Conservation (phyloP, 2,797 vertebrate genomes). For the Clarias laeviceps region DNA sequence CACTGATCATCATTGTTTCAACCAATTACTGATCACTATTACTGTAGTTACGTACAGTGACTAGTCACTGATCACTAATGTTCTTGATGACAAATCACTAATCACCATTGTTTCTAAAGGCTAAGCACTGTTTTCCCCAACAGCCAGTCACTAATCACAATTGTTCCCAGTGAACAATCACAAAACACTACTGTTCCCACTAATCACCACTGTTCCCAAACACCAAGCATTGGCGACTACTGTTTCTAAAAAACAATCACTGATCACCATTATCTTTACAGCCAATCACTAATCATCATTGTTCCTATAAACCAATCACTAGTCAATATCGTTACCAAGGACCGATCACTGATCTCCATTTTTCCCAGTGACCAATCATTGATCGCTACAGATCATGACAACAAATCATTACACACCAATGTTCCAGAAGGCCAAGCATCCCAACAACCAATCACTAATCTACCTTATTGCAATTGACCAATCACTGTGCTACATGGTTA, state of each 20-base stretch:
- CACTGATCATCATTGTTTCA: background rate
- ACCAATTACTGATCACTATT: background rate
- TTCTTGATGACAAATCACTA: background rate
- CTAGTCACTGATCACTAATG: too few species aligned
- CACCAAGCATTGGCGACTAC: background rate
- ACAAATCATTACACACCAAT: background rate
- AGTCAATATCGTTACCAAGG: background rate
- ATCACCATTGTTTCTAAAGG: background rate
- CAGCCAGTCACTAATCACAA: background rate
- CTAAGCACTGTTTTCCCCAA: too few species aligned
- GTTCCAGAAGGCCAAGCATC: background rate
- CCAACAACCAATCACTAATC: background rate
- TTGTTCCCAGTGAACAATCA: background rate
- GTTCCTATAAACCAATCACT: too few species aligned
- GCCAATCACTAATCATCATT: background rate
- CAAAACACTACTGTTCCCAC: background rate
- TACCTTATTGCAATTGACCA: background rate
- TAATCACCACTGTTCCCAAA: background rate
- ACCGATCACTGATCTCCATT: too few species aligned
- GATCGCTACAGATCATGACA: background rate
- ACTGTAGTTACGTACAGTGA: too few species aligned
- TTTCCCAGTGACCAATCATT: background rate
- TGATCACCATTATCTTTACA: background rate
- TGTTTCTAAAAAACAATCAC: background rate
- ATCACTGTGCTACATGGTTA: background rate